These are phyloP conservation scores for Oconnorella tubifera DNA, from an alignment of 2,888 invertebrate genomes.

Conservation along the genomic window DNA sequence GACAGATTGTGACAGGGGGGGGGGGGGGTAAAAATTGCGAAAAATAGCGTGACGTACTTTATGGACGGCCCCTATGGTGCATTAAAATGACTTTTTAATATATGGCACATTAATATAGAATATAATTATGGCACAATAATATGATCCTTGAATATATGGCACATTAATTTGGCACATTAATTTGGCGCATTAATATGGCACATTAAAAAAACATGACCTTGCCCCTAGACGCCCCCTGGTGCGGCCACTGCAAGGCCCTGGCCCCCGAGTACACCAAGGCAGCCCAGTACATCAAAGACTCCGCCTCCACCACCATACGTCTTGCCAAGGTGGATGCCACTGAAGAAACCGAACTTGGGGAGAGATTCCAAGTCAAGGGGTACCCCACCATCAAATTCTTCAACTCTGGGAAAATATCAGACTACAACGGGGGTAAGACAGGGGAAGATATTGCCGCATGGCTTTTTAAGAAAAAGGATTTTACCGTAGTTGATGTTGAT, in stretches of 20 bases:
- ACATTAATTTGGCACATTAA: no score
- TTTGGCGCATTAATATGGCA: no score
- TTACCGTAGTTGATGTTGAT: slow-evolving; percentile 77
- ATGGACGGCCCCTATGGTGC: no score
- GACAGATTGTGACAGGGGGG: no score
- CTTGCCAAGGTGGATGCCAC: slow-evolving; percentile 97
- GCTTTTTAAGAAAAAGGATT: slow-evolving; percentile 95
- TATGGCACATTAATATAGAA: no score
- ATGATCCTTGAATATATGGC: no score
- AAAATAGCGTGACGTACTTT: no score
- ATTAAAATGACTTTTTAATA: no score
- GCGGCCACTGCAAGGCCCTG: slow-evolving; percentile 96
- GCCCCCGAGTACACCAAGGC: slow-evolving; percentile 95
- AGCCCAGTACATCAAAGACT: slow-evolving; percentile 76
- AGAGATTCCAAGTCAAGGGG: slow-evolving; percentile 80
- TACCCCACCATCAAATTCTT: slow-evolving; percentile 98
- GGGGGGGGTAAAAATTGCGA: no score
- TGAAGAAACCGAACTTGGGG: slow-evolving; percentile 81
- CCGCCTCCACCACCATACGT: slow-evolving; percentile 75
- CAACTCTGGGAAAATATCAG: slow-evolving; percentile 50
- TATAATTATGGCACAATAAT: no score
- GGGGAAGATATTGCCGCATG: slow-evolving; percentile 88
- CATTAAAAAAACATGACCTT: no score
- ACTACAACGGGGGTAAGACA: slow-evolving; percentile 74
- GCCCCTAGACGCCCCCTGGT: slow-evolving; percentile 98